Conservation (phyloP, 1,140 invertebrate species). For the Aphelenchoides avenae region DNA sequence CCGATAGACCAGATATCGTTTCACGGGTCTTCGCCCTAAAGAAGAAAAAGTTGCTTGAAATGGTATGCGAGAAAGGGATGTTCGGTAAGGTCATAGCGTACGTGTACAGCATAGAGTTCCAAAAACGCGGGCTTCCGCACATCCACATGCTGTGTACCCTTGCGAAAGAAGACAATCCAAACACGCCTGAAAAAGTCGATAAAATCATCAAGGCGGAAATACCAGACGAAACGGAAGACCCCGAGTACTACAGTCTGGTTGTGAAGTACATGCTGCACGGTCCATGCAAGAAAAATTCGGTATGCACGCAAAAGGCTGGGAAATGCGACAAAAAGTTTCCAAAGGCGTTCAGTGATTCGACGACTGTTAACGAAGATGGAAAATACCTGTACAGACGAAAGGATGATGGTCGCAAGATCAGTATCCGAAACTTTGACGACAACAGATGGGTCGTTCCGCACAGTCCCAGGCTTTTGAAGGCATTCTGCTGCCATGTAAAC, state of each 20-base stretch:
- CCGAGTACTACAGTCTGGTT: conserved; percentile 1
- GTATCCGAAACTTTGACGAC: conserved; percentile 2
- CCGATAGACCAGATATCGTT: neutral
- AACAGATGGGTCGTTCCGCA: conserved; percentile 5
- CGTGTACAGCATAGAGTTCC: too few species aligned
- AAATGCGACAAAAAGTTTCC: conserved; percentile 2
- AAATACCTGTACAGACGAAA: neutral
- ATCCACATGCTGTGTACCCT: conserved; percentile 3
- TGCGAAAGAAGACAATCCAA: conserved; percentile 2
- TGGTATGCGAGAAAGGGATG: neutral
- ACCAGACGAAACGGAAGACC: too few species aligned
- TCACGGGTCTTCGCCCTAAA: too few species aligned
- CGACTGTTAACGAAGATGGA: conserved; percentile 4
- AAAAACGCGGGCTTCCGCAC: conserved; percentile 21
- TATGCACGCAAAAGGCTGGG: too few species aligned
- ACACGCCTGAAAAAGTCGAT: neutral
- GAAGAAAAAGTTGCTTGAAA: too few species aligned
- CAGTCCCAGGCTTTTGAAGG: conserved; percentile 16
- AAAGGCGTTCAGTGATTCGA: neutral
- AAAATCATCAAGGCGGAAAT: neutral
- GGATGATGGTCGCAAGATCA: conserved; percentile 7
- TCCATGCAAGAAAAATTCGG: too few species aligned
- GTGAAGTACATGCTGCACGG: conserved; percentile 2
- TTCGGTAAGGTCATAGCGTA: neutral
- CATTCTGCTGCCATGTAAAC: conserved; percentile 17